These are phyloP conservation scores for Caranx ignobilis DNA, from an alignment of 2,113 vertebrate species.

Conservation along the genomic window DNA sequence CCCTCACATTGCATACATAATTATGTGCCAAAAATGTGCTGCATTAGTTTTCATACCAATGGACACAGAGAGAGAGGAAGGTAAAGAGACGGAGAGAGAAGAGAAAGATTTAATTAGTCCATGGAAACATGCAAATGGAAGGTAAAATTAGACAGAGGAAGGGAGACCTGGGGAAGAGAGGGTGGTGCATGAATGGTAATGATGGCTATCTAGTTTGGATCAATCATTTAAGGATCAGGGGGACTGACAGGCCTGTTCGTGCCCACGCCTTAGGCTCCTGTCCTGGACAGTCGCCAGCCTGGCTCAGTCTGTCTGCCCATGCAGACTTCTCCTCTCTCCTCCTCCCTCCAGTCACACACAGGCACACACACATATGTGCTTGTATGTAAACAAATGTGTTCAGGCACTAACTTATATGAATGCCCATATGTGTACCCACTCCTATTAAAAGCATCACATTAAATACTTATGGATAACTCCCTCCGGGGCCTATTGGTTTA, in stretches of 20 bases:
- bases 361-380: background rate
- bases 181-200: constrained; percentile 69
- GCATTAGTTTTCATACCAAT: constrained; percentile 81
- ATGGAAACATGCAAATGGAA: constrained; percentile 78
- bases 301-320: constrained; percentile 60
- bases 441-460: constrained; percentile 13
- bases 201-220: constrained; percentile 80
- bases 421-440: background rate
- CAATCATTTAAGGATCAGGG: constrained; percentile 78
- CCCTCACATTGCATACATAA: constrained; percentile 81
- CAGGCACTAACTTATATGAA: background rate
- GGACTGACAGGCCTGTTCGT: constrained; percentile 70
- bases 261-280: constrained; percentile 73
- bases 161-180: constrained; percentile 70
- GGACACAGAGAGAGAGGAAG: constrained; percentile 40
- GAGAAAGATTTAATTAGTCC: constrained; percentile 79
- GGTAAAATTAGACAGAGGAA: constrained; percentile 78
- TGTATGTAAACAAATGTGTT: constrained; percentile 23
- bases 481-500: constrained; percentile 35
- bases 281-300: constrained; percentile 73
- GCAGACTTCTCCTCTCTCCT: constrained; percentile 60
- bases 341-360: constrained; percentile 38
- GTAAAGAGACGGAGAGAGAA: constrained; percentile 12
- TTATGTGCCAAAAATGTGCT: constrained; percentile 79
- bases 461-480: constrained; percentile 17